Evolutionary conservation across 2,113 vertebrate species (phyloP).

Genomic region (Ranitomeya variabilis): DNA sequence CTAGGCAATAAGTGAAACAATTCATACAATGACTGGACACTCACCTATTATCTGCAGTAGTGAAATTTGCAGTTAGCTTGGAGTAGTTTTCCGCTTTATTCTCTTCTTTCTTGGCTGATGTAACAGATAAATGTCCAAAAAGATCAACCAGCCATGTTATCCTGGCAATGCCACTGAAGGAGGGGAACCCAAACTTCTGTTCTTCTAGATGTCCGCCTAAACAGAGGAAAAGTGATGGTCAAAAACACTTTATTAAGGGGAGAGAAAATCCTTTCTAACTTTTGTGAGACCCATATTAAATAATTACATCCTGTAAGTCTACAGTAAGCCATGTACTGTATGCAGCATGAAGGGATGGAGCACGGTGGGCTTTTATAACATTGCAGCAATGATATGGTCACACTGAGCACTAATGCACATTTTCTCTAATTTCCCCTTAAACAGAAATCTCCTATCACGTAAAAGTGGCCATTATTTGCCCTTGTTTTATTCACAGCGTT

Average conservation of each 20-base stretch:
- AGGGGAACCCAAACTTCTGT: conserved; percentile 78
- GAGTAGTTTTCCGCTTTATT: conserved; percentile 72
- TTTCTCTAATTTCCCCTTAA: no score
- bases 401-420: no score
- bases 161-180: conserved; percentile 88
- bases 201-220: conserved; percentile 80
- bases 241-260: neutral
- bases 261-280: no score
- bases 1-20: neutral
- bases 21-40: conserved; percentile 39
- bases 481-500: no score
- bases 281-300: no score
- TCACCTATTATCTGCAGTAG: conserved; percentile 80
- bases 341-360: no score
- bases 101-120: conserved; percentile 76
- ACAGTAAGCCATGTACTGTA: no score
- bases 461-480: no score
- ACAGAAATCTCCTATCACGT: no score
- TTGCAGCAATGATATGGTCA: no score
- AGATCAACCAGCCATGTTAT: conserved; percentile 91
- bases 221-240: conserved; percentile 14
- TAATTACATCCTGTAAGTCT: no score
- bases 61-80: conserved; percentile 85
- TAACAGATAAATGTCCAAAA: conserved; percentile 86
- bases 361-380: no score